Evolutionary conservation across 1,140 invertebrate species (phyloP), one percentile per base, ranked within the genome.

Genomic region (Pristionchus pacificus): DNA sequence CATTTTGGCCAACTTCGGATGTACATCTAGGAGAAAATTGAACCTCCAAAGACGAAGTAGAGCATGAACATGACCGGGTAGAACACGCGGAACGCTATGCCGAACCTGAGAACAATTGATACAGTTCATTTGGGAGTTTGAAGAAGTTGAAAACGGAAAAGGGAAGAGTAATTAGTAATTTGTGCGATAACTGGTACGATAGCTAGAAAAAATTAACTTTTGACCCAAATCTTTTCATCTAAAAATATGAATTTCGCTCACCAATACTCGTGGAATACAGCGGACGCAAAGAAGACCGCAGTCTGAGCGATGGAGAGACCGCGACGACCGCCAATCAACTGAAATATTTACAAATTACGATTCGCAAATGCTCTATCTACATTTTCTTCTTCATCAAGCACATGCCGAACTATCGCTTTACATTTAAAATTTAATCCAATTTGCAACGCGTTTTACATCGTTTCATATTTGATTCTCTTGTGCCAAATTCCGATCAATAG

Each of bases 261-360:
- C 38, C 94, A 88, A 81, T 93, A 91, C 83, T 96, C 93, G 81
- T 95, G 93, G 65, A 93, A 89, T 0, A 91, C 71, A 0, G 92
- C 89, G 13, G 88, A 89, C 13, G 89, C 79, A 28, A 88, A 77
- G 70, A 89, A 89, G 3, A 89, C 88, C 33, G 84, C 82, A 0
- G 85, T 83, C 83, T 87, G 87, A 2, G 87, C 82, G 0, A 84
- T 64, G 14, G 76, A 62, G 31, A 75, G 76, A 14, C 78, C 79
- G 49, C 73, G 71, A 32, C 63, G 72, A 2, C 76, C 76, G 19
- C 77, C 77, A 64, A 77, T 73, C 25, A 80, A 74, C 83, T 84
- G 32, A 68, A 67, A 64, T 66, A 31, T 10, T 59, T 25, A 30
- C 30, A 28, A 24, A 2, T 74, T 60, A 2, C 1, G 24, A 25